Percentiles rank a stretch among this genome's conserved stretches.
These are phyloP conservation scores for Palaemon carinicauda DNA, from an alignment of 1,140 invertebrate genomes.

Conservation along the genomic window DNA sequence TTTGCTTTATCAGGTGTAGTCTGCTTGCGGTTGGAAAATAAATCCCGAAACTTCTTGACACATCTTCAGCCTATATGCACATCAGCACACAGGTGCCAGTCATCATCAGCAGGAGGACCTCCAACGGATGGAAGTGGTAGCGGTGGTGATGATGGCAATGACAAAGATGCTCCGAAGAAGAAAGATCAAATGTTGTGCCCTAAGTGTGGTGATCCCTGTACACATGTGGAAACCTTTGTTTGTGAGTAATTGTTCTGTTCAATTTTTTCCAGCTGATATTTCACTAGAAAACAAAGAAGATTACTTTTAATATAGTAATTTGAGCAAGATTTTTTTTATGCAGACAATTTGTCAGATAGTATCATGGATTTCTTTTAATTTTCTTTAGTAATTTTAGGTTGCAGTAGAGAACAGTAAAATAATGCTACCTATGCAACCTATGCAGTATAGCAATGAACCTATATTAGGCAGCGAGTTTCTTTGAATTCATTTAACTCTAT, in stretches of 20 bases:
- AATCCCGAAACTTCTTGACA: not conserved
- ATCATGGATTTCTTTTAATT: too few species aligned
- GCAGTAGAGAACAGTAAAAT: too few species aligned
- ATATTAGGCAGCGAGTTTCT: too few species aligned
- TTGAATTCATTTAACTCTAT: too few species aligned
- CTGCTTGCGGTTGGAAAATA: not conserved
- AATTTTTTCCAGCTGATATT: too few species aligned
- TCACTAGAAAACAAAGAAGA: too few species aligned
- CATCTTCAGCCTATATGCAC: slow-evolving; percentile 6
- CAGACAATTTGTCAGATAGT: too few species aligned
- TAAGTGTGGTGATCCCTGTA: slow-evolving; percentile 95
- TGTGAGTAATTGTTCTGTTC: slow-evolving; percentile 71
- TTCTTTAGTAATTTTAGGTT: too few species aligned
- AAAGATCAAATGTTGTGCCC: slow-evolving; percentile 72
- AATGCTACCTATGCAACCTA: too few species aligned
- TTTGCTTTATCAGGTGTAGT: slow-evolving; percentile 23
- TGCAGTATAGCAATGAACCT: too few species aligned
- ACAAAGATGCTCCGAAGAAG: slow-evolving; percentile 41
- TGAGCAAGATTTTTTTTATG: too few species aligned
- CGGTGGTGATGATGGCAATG: slow-evolving; percentile 20
- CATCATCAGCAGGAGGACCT: slow-evolving; percentile 27
- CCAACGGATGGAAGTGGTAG: slow-evolving; percentile 31
- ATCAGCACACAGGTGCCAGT: not conserved
- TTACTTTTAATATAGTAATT: too few species aligned
- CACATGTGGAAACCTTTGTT: slow-evolving; percentile 95